Evolutionary conservation across 2,797 vertebrate species (phyloP).

Genomic region (Sebastes goodei): DNA sequence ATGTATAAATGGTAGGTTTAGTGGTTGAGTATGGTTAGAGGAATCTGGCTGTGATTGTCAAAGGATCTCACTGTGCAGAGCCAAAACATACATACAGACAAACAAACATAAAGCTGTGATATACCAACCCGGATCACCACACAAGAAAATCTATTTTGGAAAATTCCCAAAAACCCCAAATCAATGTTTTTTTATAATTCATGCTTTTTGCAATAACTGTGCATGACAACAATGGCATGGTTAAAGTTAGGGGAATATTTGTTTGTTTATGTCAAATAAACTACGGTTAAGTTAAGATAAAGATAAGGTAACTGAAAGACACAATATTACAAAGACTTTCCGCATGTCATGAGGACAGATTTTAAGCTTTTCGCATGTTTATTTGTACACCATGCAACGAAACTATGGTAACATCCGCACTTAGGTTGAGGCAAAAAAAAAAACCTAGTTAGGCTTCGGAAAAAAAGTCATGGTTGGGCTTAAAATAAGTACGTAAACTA

Average conservation of each 20-base stretch:
- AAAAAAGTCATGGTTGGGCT: no score
- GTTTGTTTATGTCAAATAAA: not conserved
- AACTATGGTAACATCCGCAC: not conserved
- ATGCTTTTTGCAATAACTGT: not conserved
- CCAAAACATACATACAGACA: not conserved
- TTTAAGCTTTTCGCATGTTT: no score
- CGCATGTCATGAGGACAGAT: no score
- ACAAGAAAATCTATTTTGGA: not conserved
- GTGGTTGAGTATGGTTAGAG: not conserved
- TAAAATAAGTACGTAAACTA: no score
- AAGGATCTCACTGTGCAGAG: not conserved
- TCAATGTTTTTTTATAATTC: not conserved
- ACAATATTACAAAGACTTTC: no score
- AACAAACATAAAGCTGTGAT: not conserved
- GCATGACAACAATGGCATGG: not conserved
- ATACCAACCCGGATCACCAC: not conserved
- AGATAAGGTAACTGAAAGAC: not conserved
- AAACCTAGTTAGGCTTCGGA: fast-evolving
- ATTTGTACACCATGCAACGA: no score
- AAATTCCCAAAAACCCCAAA: not conserved
- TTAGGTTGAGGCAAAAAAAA: no score
- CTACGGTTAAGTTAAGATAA: not conserved
- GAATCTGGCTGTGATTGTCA: not conserved
- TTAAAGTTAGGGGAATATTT: not conserved
- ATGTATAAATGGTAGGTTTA: not conserved